Evolutionary conservation across 2,888 invertebrate genomes (phyloP).

Genomic region (Plebejus melissa): DNA sequence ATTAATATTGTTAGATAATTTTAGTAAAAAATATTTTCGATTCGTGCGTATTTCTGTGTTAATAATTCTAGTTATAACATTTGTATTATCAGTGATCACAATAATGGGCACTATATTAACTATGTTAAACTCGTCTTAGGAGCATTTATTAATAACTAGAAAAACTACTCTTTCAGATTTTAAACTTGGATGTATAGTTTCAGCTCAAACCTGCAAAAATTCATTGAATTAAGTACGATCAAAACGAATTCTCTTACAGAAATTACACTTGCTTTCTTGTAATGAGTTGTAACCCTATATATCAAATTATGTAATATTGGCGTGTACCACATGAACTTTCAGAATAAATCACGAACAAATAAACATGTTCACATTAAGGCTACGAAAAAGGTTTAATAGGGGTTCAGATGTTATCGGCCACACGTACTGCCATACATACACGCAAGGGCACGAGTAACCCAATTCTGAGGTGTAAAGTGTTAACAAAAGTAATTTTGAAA

Average conservation of each 20-base stretch:
- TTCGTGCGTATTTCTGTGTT: background rate
- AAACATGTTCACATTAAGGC: slow-evolving; percentile 29
- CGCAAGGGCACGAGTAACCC: slow-evolving; percentile 41
- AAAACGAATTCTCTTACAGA: too few species aligned
- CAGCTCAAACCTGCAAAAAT: too few species aligned
- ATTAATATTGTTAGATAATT: background rate
- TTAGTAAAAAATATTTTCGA: background rate
- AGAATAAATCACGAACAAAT: slow-evolving; percentile 29
- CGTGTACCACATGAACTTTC: background rate
- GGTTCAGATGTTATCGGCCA: slow-evolving; percentile 45
- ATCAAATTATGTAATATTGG: background rate
- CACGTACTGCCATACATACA: slow-evolving; percentile 42
- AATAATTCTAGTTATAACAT: background rate
- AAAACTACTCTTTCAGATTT: too few species aligned
- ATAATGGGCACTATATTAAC: too few species aligned
- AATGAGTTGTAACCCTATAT: background rate
- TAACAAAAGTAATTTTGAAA: background rate
- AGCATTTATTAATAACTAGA: too few species aligned
- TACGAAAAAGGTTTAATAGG: slow-evolving; percentile 41
- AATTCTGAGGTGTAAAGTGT: background rate
- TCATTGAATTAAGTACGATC: too few species aligned
- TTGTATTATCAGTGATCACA: background rate
- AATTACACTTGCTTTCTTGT: too few species aligned
- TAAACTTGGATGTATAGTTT: background rate
- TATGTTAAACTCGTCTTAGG: too few species aligned